Percentiles rank a stretch among this genome's conserved stretches.
Conservation (phyloP, 2,797 vertebrate genomes). For the Enteromius treurensis region DNA sequence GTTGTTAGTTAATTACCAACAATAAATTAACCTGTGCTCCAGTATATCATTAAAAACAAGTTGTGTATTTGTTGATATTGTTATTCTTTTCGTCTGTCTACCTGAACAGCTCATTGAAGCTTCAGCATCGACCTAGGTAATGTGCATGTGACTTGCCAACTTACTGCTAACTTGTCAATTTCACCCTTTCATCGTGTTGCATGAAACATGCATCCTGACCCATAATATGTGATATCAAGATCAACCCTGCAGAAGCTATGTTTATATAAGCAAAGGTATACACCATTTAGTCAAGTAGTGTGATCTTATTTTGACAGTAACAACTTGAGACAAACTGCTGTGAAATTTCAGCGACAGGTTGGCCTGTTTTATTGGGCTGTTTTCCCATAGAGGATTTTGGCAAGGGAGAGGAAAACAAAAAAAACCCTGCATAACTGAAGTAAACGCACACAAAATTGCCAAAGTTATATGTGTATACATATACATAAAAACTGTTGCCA, state of each 20-base stretch:
- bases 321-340: background rate
- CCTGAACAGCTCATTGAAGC: constrained; percentile 84
- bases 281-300: background rate
- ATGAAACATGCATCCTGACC: constrained; percentile 35
- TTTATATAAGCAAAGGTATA: background rate
- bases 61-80: constrained; percentile 51
- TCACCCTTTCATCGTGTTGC: constrained; percentile 41
- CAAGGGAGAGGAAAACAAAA: background rate
- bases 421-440: background rate
- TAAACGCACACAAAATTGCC: background rate
- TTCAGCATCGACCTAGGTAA: constrained; percentile 84
- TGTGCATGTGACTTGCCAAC: constrained; percentile 65
- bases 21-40: background rate
- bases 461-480: background rate
- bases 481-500: background rate
- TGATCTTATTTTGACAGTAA: background rate
- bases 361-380: background rate
- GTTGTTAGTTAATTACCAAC: constrained; percentile 5
- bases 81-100: constrained; percentile 74
- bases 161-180: constrained; percentile 58
- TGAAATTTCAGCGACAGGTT: background rate
- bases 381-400: constrained; percentile 6
- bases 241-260: background rate
- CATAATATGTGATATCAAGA: constrained; percentile 7
- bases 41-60: constrained; percentile 21